A percentile compares a stretch with the other conserved stretches of the same genome.
Evolutionary conservation across 2,113 vertebrate genomes (phyloP).

Genomic region (Sander vitreus): DNA sequence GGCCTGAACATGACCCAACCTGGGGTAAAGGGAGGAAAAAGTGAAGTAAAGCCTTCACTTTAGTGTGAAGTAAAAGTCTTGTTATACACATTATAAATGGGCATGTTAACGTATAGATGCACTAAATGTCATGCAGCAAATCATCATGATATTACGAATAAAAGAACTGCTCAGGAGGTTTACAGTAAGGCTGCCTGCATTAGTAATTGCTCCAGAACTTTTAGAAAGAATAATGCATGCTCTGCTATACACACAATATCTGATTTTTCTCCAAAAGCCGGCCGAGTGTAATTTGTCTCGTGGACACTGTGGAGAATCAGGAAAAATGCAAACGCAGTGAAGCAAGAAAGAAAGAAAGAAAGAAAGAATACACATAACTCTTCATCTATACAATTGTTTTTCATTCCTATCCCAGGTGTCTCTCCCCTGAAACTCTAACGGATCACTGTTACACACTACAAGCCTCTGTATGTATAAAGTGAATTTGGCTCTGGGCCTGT

Average conservation of each 20-base stretch:
- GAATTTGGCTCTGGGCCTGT: constrained; percentile 36
- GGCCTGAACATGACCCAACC: not conserved
- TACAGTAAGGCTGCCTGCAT: constrained; percentile 53
- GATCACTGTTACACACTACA: constrained; percentile 23
- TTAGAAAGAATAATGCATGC: constrained; percentile 65
- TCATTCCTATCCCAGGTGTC: constrained; percentile 45
- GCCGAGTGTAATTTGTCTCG: constrained; percentile 67
- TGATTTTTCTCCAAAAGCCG: constrained; percentile 59
- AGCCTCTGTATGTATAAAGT: constrained; percentile 32
- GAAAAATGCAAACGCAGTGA: constrained; percentile 64
- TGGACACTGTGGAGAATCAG: constrained; percentile 59
- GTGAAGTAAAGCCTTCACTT: not conserved
- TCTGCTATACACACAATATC: constrained; percentile 64
- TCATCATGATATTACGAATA: constrained; percentile 2
- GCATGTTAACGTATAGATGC: constrained; percentile 3
- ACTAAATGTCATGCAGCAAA: not conserved
- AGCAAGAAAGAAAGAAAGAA: constrained; percentile 31
- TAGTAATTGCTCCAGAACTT: constrained; percentile 62
- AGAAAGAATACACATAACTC: constrained; percentile 1
- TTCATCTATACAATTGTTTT: constrained; percentile 5
- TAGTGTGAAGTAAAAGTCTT: not conserved
- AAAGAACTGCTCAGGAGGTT: constrained; percentile 39
- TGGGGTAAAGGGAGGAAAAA: not conserved
- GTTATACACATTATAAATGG: constrained; percentile 18
- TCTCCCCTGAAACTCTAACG: constrained; percentile 8